Base-by-base conservation (phyloP, 2,888 invertebrate species). In the Folsomia candida region DNA sequence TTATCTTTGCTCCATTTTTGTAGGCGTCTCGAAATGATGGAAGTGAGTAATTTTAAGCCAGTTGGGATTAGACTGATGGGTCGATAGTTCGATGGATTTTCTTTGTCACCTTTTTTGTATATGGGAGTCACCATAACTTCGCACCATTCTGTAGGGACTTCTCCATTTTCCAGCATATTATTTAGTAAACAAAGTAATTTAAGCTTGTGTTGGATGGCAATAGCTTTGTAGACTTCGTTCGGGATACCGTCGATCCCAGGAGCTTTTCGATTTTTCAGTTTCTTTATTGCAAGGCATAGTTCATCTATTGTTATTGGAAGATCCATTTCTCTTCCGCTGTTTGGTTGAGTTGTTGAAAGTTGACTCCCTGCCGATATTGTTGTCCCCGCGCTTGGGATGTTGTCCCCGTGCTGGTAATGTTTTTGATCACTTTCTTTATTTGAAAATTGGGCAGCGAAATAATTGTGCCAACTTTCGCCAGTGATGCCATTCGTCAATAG, bases 61-160 rank as follows among this genome's bases (percentile, higher is more conserved):
- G 69, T 57, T 28, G 75, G 75, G 2, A 73, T 51, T 1, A 80
- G 68, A 20, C 71, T 67, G 24, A 71, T 76, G 22, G 64, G 75
- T n/a, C 79, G 59, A 61, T 78, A 79, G 64, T 79, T 79, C 2
- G 25, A 14, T 2, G 78, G 77, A 6, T 75, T 51, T 11, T 64
- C n/a, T 22, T 59, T 64, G 24, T 76, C 72, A 9, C 76, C 76
- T 70, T 77, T 78, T 51, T 79, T 80, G 24, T 77, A 79, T 1
- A 79, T 51, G 37, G 78, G 72, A 69, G 2, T 54, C 58, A 64
- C 71, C 72, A 14, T 57, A 20, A 26, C 79, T 70, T 24, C 63
- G 65, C 54, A 76, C 79, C 20, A 60, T 4, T 59, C 24, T 6
- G 6, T 27, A 9, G 60, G 60, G 9, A 60, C 18, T 11, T 47